Evolutionary conservation across 2,797 vertebrate genomes (phyloP), one percentile per base, ranked within the genome.

Genomic region (Adelosebastes latens): DNA sequence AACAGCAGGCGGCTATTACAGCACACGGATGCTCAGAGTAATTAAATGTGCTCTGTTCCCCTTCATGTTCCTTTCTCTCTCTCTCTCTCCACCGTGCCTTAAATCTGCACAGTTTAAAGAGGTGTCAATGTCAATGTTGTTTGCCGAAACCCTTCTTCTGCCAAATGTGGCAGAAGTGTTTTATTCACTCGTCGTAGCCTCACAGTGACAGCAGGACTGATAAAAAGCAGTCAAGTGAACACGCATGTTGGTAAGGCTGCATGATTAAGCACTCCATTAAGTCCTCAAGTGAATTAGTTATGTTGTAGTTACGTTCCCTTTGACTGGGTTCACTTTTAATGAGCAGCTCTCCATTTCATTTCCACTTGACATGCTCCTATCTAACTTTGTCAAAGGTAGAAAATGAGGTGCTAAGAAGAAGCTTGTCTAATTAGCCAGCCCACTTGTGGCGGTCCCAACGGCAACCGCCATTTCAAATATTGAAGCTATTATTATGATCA

Each of bases 1-100:
- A 91, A 87, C 78, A 90, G 84, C 89, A 81, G 85, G 72, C 80
- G 31, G 86, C 84, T 76, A 82, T 87, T 87, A 83, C 87, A 84
- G 74, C 87, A 90, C 87, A 88, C 65, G 85, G 84, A 89, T 87
- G 90, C 90, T 79, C 86, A 64, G 77, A 88, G 85, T 94, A 93
- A 95, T 95, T 95, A 94, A 89, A 89, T 86, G 79, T 73, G 78
- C 65, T 75, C 76, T 82, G 85, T 82, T 82, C 75, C 62, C 77
- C 75, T 88, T 81, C 81, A 64, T 84, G 82, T 80, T 79, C 64
- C 63, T 42, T 55, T 6, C 74, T 34, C 63, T 42, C 49, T 6
- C 74, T 78, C 81, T 77, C 65, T 18, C 74, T 58, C n/a, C 58
- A 5, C 56, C 3, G 12, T 14, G 77, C 59, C 75, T 82, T 75